Conservation (phyloP, 2,888 invertebrate genomes). For the Carpatolechia fugitivella region DNA sequence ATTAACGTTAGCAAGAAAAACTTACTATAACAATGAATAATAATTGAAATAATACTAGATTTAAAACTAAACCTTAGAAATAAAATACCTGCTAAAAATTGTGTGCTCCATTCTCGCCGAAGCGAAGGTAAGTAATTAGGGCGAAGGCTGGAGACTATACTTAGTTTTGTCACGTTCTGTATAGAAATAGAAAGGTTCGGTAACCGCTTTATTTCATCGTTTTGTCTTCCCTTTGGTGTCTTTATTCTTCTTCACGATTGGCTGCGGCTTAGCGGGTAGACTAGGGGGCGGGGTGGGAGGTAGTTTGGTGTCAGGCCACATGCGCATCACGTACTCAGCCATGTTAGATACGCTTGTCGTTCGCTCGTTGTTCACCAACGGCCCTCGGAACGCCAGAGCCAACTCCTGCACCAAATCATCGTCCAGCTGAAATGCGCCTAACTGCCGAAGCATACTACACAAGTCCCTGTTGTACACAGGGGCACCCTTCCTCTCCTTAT, state of each 20-base stretch:
- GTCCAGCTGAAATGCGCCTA: background rate
- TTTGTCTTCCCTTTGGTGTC: background rate
- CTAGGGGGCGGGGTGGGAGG: background rate
- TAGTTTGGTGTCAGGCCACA: background rate
- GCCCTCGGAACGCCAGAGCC: background rate
- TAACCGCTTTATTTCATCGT: no score
- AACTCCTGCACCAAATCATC: background rate
- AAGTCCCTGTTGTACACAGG: background rate
- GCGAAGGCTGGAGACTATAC: no score
- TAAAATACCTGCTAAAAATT: no score
- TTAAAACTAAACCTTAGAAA: no score
- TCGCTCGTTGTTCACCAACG: background rate
- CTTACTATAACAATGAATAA: no score
- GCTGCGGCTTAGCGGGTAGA: background rate
- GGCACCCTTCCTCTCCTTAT: background rate
- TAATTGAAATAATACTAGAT: no score
- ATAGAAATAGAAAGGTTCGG: no score
- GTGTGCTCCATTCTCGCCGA: no score
- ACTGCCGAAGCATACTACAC: background rate
- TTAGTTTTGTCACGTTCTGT: no score
- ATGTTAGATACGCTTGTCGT: background rate
- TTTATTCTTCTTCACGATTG: background rate
- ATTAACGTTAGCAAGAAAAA: no score
- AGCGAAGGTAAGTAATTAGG: no score
- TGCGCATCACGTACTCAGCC: background rate